Base-by-base conservation (phyloP, 2,797 vertebrate species). In the Anisognathus igniventris region DNA sequence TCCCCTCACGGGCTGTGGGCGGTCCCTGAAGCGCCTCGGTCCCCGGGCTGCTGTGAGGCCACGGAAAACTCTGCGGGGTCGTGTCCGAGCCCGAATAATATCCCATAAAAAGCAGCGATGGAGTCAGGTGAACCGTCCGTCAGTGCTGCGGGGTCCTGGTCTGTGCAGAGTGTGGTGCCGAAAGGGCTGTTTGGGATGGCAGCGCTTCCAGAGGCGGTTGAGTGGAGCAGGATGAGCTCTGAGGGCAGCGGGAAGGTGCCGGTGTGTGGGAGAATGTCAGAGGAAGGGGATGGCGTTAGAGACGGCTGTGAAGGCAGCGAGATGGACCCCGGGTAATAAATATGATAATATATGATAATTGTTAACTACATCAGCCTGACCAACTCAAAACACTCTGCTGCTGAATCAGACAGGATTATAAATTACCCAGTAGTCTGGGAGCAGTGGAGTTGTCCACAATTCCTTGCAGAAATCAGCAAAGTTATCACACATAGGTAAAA, bases 401-500 rank as follows among this genome's bases (percentile, higher is more conserved):
- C 24, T 30, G 37, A 50, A 33, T n/a, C 35, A 25, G 23, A 24
- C 28, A 15, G 70, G 27, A 37, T 21, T 75, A 8, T 30, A 17
- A 67, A 62, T 20, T 37, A 12, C 14, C 4, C 16, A 11, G 23
- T 25, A 39, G 35, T 14, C 16, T 30, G 31, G 31, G 20, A 62
- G 31, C 12, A 30, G 57, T 70, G 50, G 23, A 33, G 20, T 51
- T 51, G 50, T 20, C 17, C 30, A 10, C 44, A 51, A 1, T 45
- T 45, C 21, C 7, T n/a, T 17, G 18, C 30, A 31, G 66, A 30
- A 37, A 22, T 24, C 31, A 6, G 5, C 15, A 11, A 28, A 31
- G 11, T 23, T 44, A 2, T 7, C 11, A 0, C 24, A 42, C 10
- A 11, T 2, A 7, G 20, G 30, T 45, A 23, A 45, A 83, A 8